Base-by-base conservation (phyloP, 1,140 invertebrate genomes). In the Schlechtendalia chinensis region DNA sequence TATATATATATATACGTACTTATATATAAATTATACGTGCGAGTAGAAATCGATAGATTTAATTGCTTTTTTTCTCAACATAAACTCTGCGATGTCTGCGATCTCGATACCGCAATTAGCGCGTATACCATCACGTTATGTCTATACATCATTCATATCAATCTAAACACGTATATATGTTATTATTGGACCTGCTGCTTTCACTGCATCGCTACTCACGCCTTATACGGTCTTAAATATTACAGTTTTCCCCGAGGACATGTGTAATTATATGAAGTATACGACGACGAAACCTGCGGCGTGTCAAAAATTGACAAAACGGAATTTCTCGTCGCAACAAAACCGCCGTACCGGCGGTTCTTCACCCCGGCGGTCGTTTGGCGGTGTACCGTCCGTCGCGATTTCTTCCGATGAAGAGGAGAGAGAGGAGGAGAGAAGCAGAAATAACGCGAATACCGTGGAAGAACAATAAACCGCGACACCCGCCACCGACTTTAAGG, bases 391-490 rank as follows among this genome's bases (percentile, higher is more conserved):
- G 32, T 39, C 32, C n/a, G 56, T 27, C 56, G 54, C n/a, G n/a
- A n/a, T n/a, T n/a, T n/a, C n/a, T n/a, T n/a, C 19, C 16, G 53
- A 17, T 17, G 17, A 45, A 4, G 39, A 45, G 5, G 39, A 39
- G 32, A 3, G 32, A 3, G 32, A 39, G 32, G 3, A 39, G 32
- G 32, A 39, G 32, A 39, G 32, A 8, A 39, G 3, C 3, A 39
- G 8, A 39, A 39, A 39, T 39, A 39, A 39, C 3, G 32, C 32
- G 8, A 50, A 50, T 50, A 39, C 17, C 22, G 53, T 58, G n/a
- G 29, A 75, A 58, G 72, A 79, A 61, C 58, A 79, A 47, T 61
- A 79, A 58, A 79, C 74, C 74, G 69, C 47, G 24, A 71, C 69
- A 71, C 69, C 24, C 24, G 67, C 39, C 74, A 5, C 54, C 74